These are phyloP conservation scores for Muraenolepis orangiensis DNA, from an alignment of 2,797 vertebrate species.

Conservation along the genomic window DNA sequence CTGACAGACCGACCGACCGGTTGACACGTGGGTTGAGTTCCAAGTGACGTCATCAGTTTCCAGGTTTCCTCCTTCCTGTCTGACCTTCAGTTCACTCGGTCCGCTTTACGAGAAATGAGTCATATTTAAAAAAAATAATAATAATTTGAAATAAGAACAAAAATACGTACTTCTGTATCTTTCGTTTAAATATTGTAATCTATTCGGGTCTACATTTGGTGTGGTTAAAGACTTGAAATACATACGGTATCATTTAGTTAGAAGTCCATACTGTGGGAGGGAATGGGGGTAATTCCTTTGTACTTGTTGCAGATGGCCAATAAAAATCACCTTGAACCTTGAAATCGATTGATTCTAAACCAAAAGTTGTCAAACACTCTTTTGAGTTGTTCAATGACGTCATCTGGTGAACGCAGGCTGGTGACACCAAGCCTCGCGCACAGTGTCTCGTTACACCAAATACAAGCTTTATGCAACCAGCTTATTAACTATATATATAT, in stretches of 20 bases:
- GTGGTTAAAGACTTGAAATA: not conserved
- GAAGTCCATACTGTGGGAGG: not conserved
- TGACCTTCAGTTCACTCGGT: no score
- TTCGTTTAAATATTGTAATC: not conserved
- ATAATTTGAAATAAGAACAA: not conserved
- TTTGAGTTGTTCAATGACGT: not conserved
- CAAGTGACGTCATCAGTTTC: constrained; percentile 16
- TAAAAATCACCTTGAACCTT: no score
- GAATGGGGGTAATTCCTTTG: no score
- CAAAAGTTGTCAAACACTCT: no score
- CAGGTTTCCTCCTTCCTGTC: constrained; percentile 57
- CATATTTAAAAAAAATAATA: no score
- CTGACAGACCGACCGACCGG: not conserved
- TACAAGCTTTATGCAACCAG: no score
- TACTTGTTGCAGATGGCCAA: no score
- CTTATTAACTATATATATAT: not conserved
- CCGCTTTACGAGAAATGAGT: constrained; percentile 12
- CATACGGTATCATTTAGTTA: not conserved
- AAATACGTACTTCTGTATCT: not conserved
- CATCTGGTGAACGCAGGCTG: not conserved
- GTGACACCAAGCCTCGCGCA: not conserved
- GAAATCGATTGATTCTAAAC: no score
- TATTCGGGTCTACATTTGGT: not conserved
- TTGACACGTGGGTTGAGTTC: no score
- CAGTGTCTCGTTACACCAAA: not conserved